Percentiles rank a stretch among this genome's conserved stretches.
Evolutionary conservation across 2,888 invertebrate species (phyloP).

Genomic region (Saturnia pavonia): DNA sequence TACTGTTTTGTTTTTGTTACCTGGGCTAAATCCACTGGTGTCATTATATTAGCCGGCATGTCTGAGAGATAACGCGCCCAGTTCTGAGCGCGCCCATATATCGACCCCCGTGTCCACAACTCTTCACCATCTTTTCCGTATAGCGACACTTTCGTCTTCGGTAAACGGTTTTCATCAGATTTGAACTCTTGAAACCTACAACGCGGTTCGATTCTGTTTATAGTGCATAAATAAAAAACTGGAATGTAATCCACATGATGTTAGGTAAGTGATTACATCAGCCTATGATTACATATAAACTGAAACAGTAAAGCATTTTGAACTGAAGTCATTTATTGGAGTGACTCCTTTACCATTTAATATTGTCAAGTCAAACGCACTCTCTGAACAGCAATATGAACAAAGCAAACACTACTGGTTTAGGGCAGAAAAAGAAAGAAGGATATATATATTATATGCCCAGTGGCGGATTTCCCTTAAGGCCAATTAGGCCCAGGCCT

Average conservation of each 20-base stretch:
- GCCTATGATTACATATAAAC: too few relatives aligned
- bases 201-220: neutral
- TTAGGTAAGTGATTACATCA: too few relatives aligned
- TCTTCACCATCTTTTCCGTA: slow-evolving; percentile 27
- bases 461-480: too few relatives aligned
- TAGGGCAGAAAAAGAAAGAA: too few relatives aligned
- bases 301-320: too few relatives aligned
- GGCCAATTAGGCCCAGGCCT: too few relatives aligned
- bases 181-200: slow-evolving; percentile 75
- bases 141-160: slow-evolving; percentile 32
- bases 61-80: slow-evolving; percentile 88
- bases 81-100: slow-evolving; percentile 88
- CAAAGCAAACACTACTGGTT: too few relatives aligned
- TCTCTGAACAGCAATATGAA: too few relatives aligned
- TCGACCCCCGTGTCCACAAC: slow-evolving; percentile 82
- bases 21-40: slow-evolving; percentile 87
- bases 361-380: too few relatives aligned
- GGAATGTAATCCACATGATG: neutral
- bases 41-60: slow-evolving; percentile 90
- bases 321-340: too few relatives aligned
- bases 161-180: slow-evolving; percentile 32
- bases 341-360: too few relatives aligned
- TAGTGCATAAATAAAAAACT: neutral
- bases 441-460: too few relatives aligned
- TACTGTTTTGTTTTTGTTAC: slow-evolving; percentile 34